Conservation (phyloP, 2,888 invertebrate species). For the Phyllotreta cruciferae region DNA sequence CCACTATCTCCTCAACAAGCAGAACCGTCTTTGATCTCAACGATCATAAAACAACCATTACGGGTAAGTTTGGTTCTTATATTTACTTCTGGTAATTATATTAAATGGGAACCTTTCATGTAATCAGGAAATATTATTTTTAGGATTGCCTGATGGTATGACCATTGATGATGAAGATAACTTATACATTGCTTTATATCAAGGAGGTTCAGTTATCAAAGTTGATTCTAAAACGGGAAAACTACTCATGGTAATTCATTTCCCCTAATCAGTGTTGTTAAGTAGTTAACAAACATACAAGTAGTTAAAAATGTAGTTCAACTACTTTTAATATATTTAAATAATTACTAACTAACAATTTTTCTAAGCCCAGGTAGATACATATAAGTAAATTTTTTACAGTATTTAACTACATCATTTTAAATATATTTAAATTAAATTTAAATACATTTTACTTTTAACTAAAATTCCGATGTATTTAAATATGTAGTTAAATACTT, state of each 20-base stretch:
- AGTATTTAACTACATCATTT: no score
- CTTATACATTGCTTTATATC: conserved; percentile 76
- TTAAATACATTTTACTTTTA: no score
- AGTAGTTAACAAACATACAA: no score
- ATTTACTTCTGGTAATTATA: neutral
- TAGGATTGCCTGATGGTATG: conserved; percentile 63
- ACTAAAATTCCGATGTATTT: no score
- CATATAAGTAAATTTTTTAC: no score
- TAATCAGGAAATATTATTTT: conserved; percentile 11
- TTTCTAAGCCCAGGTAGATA: no score
- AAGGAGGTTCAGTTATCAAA: conserved; percentile 69
- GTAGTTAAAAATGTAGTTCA: no score
- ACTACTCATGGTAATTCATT: conserved; percentile 56
- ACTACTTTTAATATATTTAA: no score
- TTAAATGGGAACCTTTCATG: neutral
- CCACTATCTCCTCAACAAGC: conserved; percentile 57
- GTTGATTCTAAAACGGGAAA: conserved; percentile 61
- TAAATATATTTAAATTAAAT: no score
- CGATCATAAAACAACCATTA: conserved; percentile 31
- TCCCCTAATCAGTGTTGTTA: no score
- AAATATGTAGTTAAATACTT: no score
- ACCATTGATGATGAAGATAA: conserved; percentile 80
- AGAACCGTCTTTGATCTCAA: conserved; percentile 41
- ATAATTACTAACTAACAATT: no score
- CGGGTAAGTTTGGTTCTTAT: conserved; percentile 21